Conservation (phyloP, 2,113 vertebrate species). For the Apodemus speciosus region DNA sequence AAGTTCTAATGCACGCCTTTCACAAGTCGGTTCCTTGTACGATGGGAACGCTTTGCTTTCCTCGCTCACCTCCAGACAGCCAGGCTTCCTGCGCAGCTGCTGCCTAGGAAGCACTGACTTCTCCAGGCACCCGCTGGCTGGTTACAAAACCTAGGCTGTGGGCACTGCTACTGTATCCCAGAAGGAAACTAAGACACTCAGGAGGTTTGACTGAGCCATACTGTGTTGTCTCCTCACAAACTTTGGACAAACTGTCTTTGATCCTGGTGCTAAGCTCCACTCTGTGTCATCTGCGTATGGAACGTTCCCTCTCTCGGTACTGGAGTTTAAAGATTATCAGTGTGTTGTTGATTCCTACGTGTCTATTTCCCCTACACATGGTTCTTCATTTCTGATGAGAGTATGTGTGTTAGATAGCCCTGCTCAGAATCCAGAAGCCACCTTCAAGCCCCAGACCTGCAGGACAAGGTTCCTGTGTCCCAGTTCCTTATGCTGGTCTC, state of each 20-base stretch:
- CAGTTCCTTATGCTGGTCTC: background rate
- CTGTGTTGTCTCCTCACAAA: background rate
- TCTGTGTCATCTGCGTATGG: background rate
- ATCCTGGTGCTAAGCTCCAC: background rate
- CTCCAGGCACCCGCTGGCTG: background rate
- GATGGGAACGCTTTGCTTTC: constrained; percentile 1
- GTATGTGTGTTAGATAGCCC: background rate
- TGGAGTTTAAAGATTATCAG: constrained; percentile 14
- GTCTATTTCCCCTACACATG: background rate
- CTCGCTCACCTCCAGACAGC: background rate
- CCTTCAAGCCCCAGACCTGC: background rate
- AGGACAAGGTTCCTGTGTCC: background rate
- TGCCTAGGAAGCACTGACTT: background rate
- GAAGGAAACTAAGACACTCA: constrained; percentile 38
- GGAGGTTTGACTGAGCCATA: background rate
- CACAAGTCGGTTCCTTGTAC: background rate
- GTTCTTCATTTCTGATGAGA: constrained; percentile 34
- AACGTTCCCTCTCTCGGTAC: background rate
- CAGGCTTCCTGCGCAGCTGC: background rate
- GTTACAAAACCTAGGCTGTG: background rate
- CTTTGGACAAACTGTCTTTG: background rate
- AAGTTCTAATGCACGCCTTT: background rate
- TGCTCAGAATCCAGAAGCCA: background rate
- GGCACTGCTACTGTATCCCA: background rate
- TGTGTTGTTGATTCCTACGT: constrained; percentile 6